Conservation (phyloP, 2,797 vertebrate genomes). For the Mormyrus hasselquistii region DNA sequence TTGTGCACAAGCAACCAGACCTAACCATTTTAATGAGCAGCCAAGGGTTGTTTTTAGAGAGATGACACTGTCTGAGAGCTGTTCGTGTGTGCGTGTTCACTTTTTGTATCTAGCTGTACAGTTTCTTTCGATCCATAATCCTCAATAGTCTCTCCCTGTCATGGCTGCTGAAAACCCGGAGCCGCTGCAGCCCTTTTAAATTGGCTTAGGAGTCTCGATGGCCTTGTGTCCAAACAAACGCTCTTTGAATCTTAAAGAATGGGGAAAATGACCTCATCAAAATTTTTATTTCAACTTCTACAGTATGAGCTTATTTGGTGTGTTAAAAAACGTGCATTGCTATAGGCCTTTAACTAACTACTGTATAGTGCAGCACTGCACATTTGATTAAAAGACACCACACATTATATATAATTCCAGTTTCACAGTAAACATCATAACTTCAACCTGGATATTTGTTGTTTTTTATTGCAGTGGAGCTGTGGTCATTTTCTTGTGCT, state of each 20-base stretch:
- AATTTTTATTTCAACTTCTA: neutral
- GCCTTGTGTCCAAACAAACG: neutral
- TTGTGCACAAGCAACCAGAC: neutral
- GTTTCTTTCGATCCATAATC: neutral
- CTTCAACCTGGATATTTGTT: neutral
- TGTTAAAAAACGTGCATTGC: neutral
- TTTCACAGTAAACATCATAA: neutral
- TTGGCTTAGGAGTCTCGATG: neutral
- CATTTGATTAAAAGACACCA: neutral
- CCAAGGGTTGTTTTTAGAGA: conserved; percentile 7
- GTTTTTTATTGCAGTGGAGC: neutral
- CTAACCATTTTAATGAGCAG: neutral
- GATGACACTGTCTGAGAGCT: neutral
- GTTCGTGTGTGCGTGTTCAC: neutral
- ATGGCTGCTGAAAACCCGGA: neutral
- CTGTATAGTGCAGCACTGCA: neutral
- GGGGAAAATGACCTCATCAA: neutral
- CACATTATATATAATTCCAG: neutral
- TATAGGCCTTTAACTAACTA: neutral
- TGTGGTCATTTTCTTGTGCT: neutral
- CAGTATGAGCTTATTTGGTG: neutral
- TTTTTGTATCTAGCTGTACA: neutral
- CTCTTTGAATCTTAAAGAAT: neutral
- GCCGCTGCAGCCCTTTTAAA: neutral
- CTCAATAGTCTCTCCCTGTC: neutral